Percentiles rank a stretch among this genome's conserved stretches.
Evolutionary conservation across 2,888 invertebrate species (phyloP).

Genomic region (Odontocerum albicorne): DNA sequence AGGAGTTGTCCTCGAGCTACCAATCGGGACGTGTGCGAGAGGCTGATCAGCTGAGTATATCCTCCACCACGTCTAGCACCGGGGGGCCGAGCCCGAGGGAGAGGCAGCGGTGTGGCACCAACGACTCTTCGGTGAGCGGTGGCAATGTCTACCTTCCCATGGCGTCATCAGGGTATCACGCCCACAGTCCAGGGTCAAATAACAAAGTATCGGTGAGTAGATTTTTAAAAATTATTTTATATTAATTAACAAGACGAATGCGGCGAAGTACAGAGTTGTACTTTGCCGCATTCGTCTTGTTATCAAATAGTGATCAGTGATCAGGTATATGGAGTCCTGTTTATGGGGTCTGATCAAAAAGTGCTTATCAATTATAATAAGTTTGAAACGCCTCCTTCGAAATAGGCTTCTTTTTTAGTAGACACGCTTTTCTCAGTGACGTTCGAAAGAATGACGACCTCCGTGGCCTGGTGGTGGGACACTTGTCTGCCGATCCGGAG

Average conservation of each 20-base stretch:
- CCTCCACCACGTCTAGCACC: conserved; percentile 61
- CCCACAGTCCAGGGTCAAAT: conserved; percentile 60
- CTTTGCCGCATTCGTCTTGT: neutral
- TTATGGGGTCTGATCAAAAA: too few species aligned
- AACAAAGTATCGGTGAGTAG: conserved; percentile 64
- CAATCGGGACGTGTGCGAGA: conserved; percentile 48
- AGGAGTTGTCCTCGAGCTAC: conserved; percentile 55
- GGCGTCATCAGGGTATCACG: conserved; percentile 53
- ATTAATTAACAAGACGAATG: neutral
- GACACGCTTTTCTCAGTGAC: too few species aligned
- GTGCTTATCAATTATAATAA: too few species aligned
- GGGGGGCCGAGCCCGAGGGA: conserved; percentile 54
- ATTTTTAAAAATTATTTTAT: too few species aligned
- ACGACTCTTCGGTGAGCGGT: conserved; percentile 45
- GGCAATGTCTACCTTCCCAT: conserved; percentile 59
- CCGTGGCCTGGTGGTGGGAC: too few species aligned
- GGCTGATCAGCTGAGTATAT: conserved; percentile 63
- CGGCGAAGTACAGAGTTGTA: neutral
- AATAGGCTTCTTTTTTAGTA: too few species aligned
- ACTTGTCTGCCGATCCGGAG: too few species aligned
- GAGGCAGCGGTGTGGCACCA: conserved; percentile 52
- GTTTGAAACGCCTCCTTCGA: too few species aligned
- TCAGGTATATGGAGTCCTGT: too few species aligned
- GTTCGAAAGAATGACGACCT: too few species aligned
- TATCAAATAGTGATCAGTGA: too few species aligned